Evolutionary conservation across 2,113 vertebrate genomes (phyloP), one percentile per base, ranked within the genome.

Genomic region (Tragelaphus scriptus): DNA sequence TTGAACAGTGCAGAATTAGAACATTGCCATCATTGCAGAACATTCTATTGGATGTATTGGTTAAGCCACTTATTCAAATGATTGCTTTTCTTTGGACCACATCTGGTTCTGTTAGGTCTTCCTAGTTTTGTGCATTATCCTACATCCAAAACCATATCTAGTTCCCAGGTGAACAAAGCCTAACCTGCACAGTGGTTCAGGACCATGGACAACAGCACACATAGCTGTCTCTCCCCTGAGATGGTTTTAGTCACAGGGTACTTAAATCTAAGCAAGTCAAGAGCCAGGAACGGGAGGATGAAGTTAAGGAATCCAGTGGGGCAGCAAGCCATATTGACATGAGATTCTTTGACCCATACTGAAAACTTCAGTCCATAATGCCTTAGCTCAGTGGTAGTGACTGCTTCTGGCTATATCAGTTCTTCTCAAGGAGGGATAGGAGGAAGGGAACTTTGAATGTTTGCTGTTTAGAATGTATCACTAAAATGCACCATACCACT

Each of bases 121-220:
- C 19, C 59, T 81, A 15, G 32, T 55, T 91, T 96, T 19, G 17
- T 95, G 40, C 2, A 11, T 9, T 6, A 21, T 77, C 13, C 49
- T 75, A n/a, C 32, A 26, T 85, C 68, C 61, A 1, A 30, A 61
- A 63, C 6, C 47, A 56, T 19, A 44, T 59, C 5, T 59, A 14
- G 26, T 89, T 97, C 25, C 26, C 68, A 93, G 53, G 91, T 47
- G 84, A 61, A n/a, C 19, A 55, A 44, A 61, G 3, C 21, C 16
- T 40, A 51, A 32, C 0, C 2, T 5, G 3, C 16, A 21, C 1
- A 30, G 40, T 51, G 0, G 19, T 97, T 98, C 97, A 98, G 97
- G 65, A 98, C 98, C 96, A 96, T 61, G 97, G 96, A 98, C 96
- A 98, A 96, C 10, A 5, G 6, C 90, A 75, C 14, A 7, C 7